Percentiles rank a stretch among this genome's conserved stretches.
Evolutionary conservation across 2,797 vertebrate genomes (phyloP).

Genomic region (Aphelocoma californica): DNA sequence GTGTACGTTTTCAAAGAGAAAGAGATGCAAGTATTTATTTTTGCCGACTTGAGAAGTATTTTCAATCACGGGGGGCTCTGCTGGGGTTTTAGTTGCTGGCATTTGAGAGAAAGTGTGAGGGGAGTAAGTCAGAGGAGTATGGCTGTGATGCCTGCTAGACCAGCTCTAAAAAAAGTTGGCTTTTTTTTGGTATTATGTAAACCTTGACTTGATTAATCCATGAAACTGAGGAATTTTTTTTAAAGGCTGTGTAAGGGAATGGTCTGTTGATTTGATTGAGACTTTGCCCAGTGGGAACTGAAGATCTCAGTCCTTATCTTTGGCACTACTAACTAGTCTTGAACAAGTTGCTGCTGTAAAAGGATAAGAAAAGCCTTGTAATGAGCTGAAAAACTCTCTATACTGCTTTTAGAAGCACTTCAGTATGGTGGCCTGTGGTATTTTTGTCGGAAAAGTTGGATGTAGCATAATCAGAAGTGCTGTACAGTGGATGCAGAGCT

Average conservation of each 20-base stretch:
- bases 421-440: not conserved
- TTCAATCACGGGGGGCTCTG: not conserved
- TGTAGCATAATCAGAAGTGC: not conserved
- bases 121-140: not conserved
- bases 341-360: not conserved
- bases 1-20: not conserved
- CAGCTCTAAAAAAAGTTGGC: not conserved
- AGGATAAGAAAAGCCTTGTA: not conserved
- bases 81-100: not conserved
- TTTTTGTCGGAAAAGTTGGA: not conserved
- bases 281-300: not conserved
- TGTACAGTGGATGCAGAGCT: not conserved
- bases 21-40: constrained; percentile 21
- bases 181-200: not conserved
- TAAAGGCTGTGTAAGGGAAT: not conserved
- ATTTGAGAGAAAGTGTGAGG: not conserved
- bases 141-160: constrained; percentile 45
- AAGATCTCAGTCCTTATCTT: not conserved
- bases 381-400: not conserved
- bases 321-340: too few species aligned
- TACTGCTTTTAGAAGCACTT: not conserved
- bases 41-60: not conserved
- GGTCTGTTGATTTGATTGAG: not conserved
- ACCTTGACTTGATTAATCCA: not conserved
- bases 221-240: not conserved